A percentile compares a stretch with the other conserved stretches of the same genome.
Conservation (phyloP, 1,140 invertebrate genomes). For the Diachasmimorpha longicaudata region DNA sequence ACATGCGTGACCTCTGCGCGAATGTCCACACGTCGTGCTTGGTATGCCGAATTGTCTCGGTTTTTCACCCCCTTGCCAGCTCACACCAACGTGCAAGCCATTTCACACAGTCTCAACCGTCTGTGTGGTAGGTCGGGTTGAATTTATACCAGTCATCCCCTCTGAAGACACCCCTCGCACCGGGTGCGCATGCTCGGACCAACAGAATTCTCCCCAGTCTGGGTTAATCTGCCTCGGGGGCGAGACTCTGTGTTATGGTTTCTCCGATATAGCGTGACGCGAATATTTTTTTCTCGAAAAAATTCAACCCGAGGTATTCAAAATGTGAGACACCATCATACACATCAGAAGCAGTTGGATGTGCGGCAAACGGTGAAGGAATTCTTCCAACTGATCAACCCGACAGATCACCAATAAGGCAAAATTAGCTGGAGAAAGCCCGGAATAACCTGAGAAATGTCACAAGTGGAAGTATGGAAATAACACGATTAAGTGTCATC, state of each 20-base stretch:
- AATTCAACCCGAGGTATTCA: not conserved
- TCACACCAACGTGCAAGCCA: not conserved
- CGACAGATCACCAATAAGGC: too few relatives aligned
- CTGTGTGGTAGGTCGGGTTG: slow-evolving; percentile 33
- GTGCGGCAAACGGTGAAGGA: not conserved
- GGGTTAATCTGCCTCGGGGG: slow-evolving; percentile 59
- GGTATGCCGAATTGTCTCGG: slow-evolving; percentile 24
- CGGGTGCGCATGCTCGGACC: slow-evolving; percentile 57
- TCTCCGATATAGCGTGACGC: slow-evolving; percentile 40
- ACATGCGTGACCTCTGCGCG: not conserved
- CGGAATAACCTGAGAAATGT: too few relatives aligned
- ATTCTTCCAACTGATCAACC: not conserved
- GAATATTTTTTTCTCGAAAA: slow-evolving; percentile 6
- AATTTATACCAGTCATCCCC: slow-evolving; percentile 24
- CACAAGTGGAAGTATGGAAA: too few relatives aligned
- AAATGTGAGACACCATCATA: not conserved
- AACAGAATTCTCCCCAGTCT: slow-evolving; percentile 58
- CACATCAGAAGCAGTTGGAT: not conserved
- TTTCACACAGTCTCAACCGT: not conserved
- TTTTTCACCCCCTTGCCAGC: slow-evolving; percentile 7
- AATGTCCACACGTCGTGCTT: not conserved
- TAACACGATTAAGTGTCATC: too few relatives aligned
- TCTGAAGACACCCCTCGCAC: slow-evolving; percentile 26
- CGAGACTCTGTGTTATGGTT: slow-evolving; percentile 47
- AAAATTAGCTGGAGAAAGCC: too few relatives aligned